Evolutionary conservation across 2,888 invertebrate genomes (phyloP).

Genomic region (Mylabris sibirica): DNA sequence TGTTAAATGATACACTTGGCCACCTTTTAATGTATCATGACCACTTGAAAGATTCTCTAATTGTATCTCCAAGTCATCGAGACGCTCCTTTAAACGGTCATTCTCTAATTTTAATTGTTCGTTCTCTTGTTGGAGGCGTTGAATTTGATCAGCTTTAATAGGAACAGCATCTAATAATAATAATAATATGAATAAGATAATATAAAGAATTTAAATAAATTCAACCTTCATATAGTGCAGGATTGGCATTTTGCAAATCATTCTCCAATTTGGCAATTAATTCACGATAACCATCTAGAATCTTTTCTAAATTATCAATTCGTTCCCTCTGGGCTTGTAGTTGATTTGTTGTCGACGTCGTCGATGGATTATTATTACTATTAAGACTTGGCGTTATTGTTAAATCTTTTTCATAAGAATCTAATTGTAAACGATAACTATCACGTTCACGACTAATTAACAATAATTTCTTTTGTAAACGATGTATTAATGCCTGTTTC

Average conservation of each 20-base stretch:
- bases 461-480: conserved; percentile 76
- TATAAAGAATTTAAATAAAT: background rate
- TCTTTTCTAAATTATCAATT: conserved; percentile 76
- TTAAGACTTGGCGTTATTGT: conserved; percentile 62
- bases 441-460: conserved; percentile 77
- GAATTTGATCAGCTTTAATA: conserved; percentile 64
- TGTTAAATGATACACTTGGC: conserved; percentile 68
- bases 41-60: conserved; percentile 65
- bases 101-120: conserved; percentile 64
- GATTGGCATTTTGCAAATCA: conserved; percentile 63
- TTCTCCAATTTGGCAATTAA: conserved; percentile 72
- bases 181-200: conserved; percentile 2
- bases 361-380: conserved; percentile 30
- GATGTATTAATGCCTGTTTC: conserved; percentile 72
- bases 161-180: conserved; percentile 48
- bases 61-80: conserved; percentile 73
- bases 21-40: conserved; percentile 56
- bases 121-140: conserved; percentile 68
- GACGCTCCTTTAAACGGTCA: conserved; percentile 60
- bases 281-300: conserved; percentile 77
- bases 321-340: conserved; percentile 66
- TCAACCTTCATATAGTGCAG: conserved; percentile 36
- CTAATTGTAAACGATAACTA: conserved; percentile 80
- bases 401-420: conserved; percentile 83
- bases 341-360: conserved; percentile 41